These are phyloP conservation scores for Brachypteracias leptosomus DNA, from an alignment of 2,113 vertebrate species.

Conservation along the genomic window DNA sequence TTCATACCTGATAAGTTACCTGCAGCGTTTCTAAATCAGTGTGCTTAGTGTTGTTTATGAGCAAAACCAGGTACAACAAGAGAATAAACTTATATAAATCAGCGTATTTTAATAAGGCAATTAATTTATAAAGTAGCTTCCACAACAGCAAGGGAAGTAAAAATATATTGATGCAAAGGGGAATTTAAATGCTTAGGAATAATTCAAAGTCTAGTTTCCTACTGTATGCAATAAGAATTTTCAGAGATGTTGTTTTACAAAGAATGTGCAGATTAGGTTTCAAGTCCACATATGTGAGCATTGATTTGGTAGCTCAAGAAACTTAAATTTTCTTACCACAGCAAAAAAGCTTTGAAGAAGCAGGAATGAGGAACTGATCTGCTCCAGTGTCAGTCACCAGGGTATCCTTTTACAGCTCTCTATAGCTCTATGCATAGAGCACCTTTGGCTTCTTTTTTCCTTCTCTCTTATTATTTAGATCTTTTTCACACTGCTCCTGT, in stretches of 20 bases:
- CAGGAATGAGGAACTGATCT: not conserved
- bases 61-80: not conserved
- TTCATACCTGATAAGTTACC: not conserved
- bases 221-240: not conserved
- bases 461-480: not conserved
- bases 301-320: not conserved
- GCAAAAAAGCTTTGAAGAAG: not conserved
- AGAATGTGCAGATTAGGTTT: not conserved
- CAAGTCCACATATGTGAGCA: not conserved
- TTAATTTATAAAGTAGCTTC: slow-evolving; percentile 14
- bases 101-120: not conserved
- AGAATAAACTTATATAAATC: not conserved
- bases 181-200: not conserved
- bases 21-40: not conserved
- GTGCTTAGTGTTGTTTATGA: not conserved
- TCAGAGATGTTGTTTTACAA: not conserved
- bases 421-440: not conserved
- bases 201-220: slow-evolving; percentile 3
- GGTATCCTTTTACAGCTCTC: not conserved
- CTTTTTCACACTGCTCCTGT: not conserved
- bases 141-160: not conserved
- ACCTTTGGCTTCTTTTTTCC: not conserved
- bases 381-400: not conserved
- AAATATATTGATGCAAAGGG: not conserved
- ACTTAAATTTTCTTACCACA: not conserved